phyloP scores from a whole-genome alignment of 1,140 invertebrate species.

The Drosophila pectinifera region DNA sequence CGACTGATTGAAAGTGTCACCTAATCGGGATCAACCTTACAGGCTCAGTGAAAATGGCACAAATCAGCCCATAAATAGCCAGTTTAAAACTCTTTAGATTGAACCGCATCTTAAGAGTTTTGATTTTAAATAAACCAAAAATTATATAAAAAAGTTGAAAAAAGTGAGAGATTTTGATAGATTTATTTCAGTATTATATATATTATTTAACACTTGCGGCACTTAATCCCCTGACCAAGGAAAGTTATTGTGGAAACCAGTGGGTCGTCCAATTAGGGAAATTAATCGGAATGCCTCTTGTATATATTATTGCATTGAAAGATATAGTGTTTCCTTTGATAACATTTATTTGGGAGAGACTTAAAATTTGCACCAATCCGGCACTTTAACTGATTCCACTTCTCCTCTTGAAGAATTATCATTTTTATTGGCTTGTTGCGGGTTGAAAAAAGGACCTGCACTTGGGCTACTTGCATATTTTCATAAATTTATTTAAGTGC shows the following conservation, averaged over 20 bases:
- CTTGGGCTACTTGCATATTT: constrained; percentile 27
- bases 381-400: constrained; percentile 20
- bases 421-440: constrained; percentile 17
- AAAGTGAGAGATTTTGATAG: no score
- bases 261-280: not conserved
- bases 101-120: no score
- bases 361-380: constrained; percentile 18
- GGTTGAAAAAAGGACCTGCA: constrained; percentile 16
- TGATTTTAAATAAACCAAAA: no score
- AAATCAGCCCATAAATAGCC: not conserved
- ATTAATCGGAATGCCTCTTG: not conserved
- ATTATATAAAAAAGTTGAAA: no score
- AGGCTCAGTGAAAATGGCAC: not conserved
- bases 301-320: not conserved
- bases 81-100: not conserved
- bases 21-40: not conserved
- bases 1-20: constrained; percentile 8
- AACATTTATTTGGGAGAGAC: not conserved
- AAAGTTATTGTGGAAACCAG: not conserved
- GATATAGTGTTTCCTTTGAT: not conserved
- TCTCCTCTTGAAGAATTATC: constrained; percentile 13
- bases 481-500: constrained; percentile 51
- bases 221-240: not conserved
- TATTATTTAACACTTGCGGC: no score
- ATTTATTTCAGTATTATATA: no score